Conservation (phyloP, 2,797 vertebrate species). For the Myotis daubentonii region DNA sequence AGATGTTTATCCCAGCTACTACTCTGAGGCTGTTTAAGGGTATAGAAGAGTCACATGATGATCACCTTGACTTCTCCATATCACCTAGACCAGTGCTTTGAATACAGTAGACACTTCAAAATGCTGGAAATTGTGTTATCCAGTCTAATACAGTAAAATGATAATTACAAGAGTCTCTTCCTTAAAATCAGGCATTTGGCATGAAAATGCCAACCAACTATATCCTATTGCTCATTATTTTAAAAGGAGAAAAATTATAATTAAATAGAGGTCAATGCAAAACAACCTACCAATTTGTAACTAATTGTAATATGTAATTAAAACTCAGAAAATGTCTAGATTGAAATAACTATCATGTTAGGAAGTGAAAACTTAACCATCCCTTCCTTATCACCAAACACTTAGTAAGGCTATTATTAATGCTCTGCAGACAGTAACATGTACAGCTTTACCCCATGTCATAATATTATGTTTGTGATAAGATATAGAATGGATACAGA, state of each 20-base stretch:
- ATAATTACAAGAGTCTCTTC: background rate
- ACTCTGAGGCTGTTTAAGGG: background rate
- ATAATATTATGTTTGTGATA: constrained; percentile 2
- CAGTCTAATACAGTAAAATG: background rate
- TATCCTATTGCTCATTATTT: background rate
- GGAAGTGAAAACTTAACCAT: background rate
- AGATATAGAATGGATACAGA: background rate
- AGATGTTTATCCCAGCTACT: background rate
- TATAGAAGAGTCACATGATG: background rate
- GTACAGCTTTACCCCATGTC: background rate
- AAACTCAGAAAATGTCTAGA: constrained; percentile 1
- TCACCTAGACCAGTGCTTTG: background rate
- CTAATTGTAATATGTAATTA: background rate
- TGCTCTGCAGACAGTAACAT: background rate
- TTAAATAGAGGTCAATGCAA: background rate
- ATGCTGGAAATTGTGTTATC: background rate
- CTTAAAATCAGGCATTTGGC: background rate
- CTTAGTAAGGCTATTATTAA: background rate
- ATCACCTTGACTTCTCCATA: background rate
- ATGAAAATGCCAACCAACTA: constrained; percentile 37
- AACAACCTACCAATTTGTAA: background rate
- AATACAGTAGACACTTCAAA: background rate
- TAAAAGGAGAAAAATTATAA: background rate
- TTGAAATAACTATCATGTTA: background rate
- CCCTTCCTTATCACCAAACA: background rate